These are phyloP conservation scores for Sarcophaga bullata DNA, from an alignment of 1,140 invertebrate species.

Conservation along the genomic window DNA sequence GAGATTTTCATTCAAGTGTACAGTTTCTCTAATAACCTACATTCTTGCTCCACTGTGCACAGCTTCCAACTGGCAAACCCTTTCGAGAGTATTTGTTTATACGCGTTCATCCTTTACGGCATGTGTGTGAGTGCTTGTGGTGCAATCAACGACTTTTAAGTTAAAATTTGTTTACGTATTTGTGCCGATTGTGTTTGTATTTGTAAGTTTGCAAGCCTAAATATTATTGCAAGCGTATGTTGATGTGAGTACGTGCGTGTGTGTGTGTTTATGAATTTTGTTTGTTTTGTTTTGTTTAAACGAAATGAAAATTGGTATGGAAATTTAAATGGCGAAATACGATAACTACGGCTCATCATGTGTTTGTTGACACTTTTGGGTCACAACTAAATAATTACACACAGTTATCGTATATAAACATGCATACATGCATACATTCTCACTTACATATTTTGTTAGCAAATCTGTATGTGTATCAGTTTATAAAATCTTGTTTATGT, in stretches of 20 bases:
- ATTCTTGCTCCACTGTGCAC: too few species aligned
- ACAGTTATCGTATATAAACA: slow-evolving; percentile 12
- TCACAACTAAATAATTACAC: slow-evolving; percentile 37
- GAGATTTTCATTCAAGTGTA: too few species aligned
- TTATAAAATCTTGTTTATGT: not conserved
- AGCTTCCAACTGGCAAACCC: too few species aligned
- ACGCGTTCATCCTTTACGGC: not conserved
- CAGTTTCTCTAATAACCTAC: too few species aligned
- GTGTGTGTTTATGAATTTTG: not conserved
- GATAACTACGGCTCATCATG: slow-evolving; percentile 30
- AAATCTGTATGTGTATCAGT: not conserved
- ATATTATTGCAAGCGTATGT: too few species aligned
- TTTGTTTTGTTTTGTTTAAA: slow-evolving; percentile 28
- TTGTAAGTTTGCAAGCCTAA: not conserved
- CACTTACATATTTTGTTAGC: not conserved
- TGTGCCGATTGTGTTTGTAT: not conserved
- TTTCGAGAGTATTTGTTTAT: not conserved
- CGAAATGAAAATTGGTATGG: slow-evolving; percentile 27
- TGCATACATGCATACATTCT: not conserved
- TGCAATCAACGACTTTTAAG: slow-evolving; percentile 5
- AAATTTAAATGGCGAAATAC: slow-evolving; percentile 26
- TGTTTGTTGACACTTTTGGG: slow-evolving; percentile 31
- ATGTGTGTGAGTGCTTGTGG: not conserved
- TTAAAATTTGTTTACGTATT: not conserved
- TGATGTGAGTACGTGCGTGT: not conserved